These are phyloP conservation scores for Seira sanloemensis DNA, from an alignment of 2,888 invertebrate genomes.

Conservation along the genomic window DNA sequence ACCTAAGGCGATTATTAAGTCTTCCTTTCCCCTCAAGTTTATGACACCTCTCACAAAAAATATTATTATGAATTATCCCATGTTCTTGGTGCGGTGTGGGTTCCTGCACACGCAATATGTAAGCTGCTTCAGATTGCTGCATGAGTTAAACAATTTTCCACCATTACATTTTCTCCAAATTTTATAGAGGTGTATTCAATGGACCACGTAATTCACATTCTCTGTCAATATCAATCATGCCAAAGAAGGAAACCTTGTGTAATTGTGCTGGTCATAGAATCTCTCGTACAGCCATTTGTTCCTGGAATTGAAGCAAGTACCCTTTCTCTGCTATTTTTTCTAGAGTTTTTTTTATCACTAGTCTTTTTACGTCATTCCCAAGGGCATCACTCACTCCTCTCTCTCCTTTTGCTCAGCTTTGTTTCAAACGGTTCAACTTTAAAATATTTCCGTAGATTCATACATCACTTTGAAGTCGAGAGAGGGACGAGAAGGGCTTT, in stretches of 20 bases:
- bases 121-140: background rate
- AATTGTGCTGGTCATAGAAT: background rate
- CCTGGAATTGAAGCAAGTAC: too few relatives aligned
- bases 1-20: constrained; percentile 1
- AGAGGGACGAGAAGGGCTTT: too few relatives aligned
- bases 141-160: too few relatives aligned
- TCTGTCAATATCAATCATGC: background rate
- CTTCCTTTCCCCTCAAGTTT: background rate
- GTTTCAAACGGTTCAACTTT: background rate
- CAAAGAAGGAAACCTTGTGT: background rate
- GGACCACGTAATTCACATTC: background rate
- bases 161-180: too few relatives aligned
- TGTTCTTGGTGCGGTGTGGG: too few relatives aligned
- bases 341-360: background rate
- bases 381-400: constrained; percentile 41
- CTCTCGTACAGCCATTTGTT: background rate
- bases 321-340: background rate
- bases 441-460: background rate
- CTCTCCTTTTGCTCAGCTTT: background rate
- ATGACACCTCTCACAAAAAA: background rate
- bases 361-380: constrained; percentile 28
- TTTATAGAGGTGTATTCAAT: background rate
- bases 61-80: constrained; percentile 2
- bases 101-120: background rate
- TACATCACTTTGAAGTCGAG: background rate